Conservation (phyloP, 2,888 invertebrate species). For the Alviniconcha strummeri region DNA sequence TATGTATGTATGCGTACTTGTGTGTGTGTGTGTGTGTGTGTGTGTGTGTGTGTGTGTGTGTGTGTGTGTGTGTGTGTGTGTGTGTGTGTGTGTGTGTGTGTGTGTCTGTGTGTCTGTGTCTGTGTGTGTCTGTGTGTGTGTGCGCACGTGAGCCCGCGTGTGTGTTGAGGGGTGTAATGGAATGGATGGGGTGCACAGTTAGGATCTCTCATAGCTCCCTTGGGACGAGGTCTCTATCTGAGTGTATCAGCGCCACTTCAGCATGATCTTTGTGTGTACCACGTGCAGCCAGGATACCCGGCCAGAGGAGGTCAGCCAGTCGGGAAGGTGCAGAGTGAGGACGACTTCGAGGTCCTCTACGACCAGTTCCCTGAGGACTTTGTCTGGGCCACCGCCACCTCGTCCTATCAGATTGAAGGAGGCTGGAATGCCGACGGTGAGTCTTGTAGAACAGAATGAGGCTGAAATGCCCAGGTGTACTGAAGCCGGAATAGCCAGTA, state of each 20-base stretch:
- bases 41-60: not conserved
- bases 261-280: no score
- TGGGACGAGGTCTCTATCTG: no score
- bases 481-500: no score
- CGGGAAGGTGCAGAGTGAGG: conserved; percentile 40
- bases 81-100: not conserved
- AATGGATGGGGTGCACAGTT: no score
- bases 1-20: no score
- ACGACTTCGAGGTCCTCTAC: conserved; percentile 42
- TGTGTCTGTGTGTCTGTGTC: not conserved
- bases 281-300: conserved; percentile 23
- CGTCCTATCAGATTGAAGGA: conserved; percentile 80
- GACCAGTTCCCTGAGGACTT: conserved; percentile 54
- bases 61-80: not conserved
- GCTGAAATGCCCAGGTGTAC: no score
- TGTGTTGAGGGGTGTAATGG: no score
- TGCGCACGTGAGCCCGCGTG: no score
- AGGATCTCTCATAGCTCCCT: no score
- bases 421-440: conserved; percentile 77
- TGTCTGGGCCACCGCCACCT: conserved; percentile 71
- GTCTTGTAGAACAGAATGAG: not conserved
- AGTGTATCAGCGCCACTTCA: no score
- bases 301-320: conserved; percentile 47
- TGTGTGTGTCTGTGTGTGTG: not conserved
- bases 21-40: not conserved